Evolutionary conservation across 2,113 vertebrate genomes (phyloP).

Genomic region (Sprattus sprattus): DNA sequence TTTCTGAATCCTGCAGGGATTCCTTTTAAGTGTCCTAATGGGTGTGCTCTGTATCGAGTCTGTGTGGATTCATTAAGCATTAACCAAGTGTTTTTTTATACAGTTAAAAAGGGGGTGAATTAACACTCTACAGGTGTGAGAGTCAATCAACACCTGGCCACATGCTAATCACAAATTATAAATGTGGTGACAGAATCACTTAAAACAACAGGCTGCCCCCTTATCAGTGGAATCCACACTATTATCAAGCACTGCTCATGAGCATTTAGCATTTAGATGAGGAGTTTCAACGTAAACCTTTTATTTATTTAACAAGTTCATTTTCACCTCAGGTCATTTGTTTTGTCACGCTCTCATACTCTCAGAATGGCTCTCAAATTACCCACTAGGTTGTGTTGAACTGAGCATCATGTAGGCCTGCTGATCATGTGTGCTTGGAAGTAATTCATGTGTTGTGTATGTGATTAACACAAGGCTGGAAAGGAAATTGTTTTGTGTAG

Average conservation of each 20-base stretch:
- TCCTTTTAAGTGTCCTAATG: background rate
- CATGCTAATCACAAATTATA: constrained; percentile 35
- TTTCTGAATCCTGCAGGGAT: background rate
- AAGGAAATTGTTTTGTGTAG: constrained; percentile 25
- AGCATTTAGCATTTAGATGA: constrained; percentile 16
- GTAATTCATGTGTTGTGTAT: constrained; percentile 52
- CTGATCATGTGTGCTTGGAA: background rate
- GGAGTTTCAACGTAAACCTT: background rate
- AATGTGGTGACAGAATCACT: background rate
- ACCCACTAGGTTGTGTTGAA: background rate
- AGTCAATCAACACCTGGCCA: constrained; percentile 32
- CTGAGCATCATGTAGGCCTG: background rate
- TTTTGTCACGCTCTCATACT: background rate
- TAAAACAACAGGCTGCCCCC: background rate
- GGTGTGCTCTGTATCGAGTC: background rate
- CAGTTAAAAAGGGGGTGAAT: constrained; percentile 27
- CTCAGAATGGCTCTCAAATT: background rate
- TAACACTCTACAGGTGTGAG: constrained; percentile 24
- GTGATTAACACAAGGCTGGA: constrained; percentile 63
- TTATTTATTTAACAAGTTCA: background rate
- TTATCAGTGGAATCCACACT: constrained; percentile 23
- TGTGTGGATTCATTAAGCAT: background rate
- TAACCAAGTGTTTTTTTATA: background rate
- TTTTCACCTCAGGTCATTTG: background rate
- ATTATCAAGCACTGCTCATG: background rate